These are phyloP conservation scores for Cynaeus angustus DNA, from an alignment of 2,888 invertebrate species.

Conservation along the genomic window DNA sequence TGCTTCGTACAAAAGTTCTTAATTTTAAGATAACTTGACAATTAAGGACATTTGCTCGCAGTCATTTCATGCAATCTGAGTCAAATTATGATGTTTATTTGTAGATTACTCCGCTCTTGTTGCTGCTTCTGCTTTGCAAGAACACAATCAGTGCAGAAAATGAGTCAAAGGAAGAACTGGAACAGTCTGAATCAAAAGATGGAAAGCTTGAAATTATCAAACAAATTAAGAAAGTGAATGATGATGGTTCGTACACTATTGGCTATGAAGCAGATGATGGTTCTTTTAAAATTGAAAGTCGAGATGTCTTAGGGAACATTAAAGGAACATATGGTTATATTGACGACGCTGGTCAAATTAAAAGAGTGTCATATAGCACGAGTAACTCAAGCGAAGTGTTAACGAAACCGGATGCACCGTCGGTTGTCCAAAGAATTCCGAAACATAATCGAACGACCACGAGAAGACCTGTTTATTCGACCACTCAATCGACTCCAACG, in stretches of 20 bases:
- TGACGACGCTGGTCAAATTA: slow-evolving; percentile 84
- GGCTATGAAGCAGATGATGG: slow-evolving; percentile 91
- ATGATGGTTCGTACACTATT: slow-evolving; percentile 89
- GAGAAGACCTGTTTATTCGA: slow-evolving; percentile 70
- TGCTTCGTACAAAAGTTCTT: slow-evolving; percentile 1
- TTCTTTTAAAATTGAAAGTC: slow-evolving; percentile 88
- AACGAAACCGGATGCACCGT: slow-evolving; percentile 65
- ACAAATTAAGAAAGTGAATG: slow-evolving; percentile 86
- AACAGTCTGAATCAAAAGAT: slow-evolving; percentile 79
- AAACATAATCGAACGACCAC: slow-evolving; percentile 72
- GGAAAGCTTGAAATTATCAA: slow-evolving; percentile 86
- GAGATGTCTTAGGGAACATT: slow-evolving; percentile 85
- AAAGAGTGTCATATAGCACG: slow-evolving; percentile 84
- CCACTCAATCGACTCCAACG: slow-evolving; percentile 75
- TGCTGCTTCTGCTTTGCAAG: slow-evolving; percentile 36
- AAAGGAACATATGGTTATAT: slow-evolving; percentile 90
- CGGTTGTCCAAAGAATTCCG: slow-evolving; percentile 69
- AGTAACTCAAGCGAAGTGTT: slow-evolving; percentile 73
- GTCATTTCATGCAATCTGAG: slow-evolving; percentile 15
- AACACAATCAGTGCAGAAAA: slow-evolving; percentile 34
- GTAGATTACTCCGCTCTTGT: slow-evolving; percentile 32
- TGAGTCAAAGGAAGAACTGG: slow-evolving; percentile 73
- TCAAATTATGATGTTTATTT: slow-evolving; percentile 27
- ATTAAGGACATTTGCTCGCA: slow-evolving; percentile 18
- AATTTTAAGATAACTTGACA: slow-evolving; percentile 21